Evolutionary conservation across 2,888 invertebrate genomes (phyloP), one percentile per base, ranked within the genome.

Genomic region (Phortica magna): DNA sequence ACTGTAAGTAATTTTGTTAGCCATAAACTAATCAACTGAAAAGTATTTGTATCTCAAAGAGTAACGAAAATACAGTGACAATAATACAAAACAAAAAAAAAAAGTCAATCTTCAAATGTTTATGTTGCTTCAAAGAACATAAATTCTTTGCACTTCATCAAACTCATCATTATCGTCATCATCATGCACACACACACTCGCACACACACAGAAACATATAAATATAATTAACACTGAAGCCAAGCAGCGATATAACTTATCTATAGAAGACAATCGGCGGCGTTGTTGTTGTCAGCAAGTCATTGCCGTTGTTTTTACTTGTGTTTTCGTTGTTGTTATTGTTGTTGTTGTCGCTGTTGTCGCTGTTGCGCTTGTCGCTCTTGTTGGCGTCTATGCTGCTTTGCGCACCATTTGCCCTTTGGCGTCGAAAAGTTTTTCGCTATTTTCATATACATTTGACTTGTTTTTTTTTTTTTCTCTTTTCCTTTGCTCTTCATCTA

Each of bases 351-450:
- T 65, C 65, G 74, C 31, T 70, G 17, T n/a, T 70, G 72, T 61
- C 39, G 43, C 43, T 70, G 68, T 48, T 70, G 39, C 64, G 75
- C 61, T 55, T 39, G 43, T 43, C 70, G 67, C 2, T 43, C 42
- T 65, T 74, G 74, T 48, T 70, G 17, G 31, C 61, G 72, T 61
- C 39, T 48, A n/a, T 48, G 43, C 43, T 70, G 68, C 68, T 70
- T 70, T 78, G 76, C 76, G 74, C 74, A 19, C 75, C 61, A 76
- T 71, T 76, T 82, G 81, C 80, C 82, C 79, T 81, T 77, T 82
- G 84, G 84, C 83, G 82, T 80, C 82, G 74, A 76, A 82, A 84
- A 83, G 82, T 84, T 84, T 80, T 81, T 77, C 81, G 78, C 78
- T 77, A 80, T 78, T 80, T 76, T 31, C 7, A 22, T 41, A 17